Conservation (phyloP, 2,797 vertebrate species). For the Stomatorhinus walkeri region DNA sequence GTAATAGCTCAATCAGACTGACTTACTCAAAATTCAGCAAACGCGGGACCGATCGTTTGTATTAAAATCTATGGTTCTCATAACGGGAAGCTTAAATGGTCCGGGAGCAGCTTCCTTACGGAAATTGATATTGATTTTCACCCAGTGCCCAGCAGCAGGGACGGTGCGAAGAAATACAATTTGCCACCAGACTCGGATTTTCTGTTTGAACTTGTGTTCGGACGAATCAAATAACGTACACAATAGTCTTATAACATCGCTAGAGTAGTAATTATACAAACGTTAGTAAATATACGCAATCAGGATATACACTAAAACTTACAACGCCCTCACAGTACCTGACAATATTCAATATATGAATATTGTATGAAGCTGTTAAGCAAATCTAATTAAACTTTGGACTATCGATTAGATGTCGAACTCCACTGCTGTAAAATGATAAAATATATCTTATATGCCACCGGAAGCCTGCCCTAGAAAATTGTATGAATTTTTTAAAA, state of each 20-base stretch:
- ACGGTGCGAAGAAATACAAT: neutral
- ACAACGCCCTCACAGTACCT: neutral
- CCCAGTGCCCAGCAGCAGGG: neutral
- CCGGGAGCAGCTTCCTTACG: neutral
- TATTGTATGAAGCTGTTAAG: neutral
- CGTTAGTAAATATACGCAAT: neutral
- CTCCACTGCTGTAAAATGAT: neutral
- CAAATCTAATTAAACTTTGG: neutral
- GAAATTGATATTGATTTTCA: neutral
- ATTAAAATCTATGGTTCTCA: neutral
- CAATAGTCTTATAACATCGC: neutral
- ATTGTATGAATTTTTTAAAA: neutral
- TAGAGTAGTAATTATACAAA: neutral
- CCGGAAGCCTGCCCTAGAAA: neutral
- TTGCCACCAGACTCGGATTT: neutral
- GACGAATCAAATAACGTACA: neutral
- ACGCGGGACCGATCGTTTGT: neutral
- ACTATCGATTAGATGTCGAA: slow-evolving; percentile 7
- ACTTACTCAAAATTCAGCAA: neutral
- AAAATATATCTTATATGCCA: neutral
- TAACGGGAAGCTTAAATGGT: neutral
- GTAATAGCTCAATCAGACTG: neutral
- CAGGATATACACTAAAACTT: neutral
- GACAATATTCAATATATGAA: neutral
- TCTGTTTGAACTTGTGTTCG: neutral